Conservation (phyloP, 1,140 invertebrate species). For the Daktulosphaira vitifoliae region DNA sequence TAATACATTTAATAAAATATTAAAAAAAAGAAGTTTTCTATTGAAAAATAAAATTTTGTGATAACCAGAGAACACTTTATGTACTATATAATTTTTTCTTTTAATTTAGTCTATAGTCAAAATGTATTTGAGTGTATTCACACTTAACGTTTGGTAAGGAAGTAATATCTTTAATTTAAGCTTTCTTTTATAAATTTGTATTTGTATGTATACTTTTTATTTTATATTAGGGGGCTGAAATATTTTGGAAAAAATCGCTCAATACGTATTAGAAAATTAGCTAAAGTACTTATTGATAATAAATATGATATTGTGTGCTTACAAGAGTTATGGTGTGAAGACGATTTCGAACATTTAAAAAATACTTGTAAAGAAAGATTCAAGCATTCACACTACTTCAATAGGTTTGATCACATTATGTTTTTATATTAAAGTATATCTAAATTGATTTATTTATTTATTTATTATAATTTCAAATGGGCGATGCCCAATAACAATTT, state of each 20-base stretch:
- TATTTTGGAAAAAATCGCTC: slow-evolving; percentile 65
- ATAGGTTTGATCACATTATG: slow-evolving; percentile 55
- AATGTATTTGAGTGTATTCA: slow-evolving; percentile 22
- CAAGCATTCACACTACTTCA: slow-evolving; percentile 85
- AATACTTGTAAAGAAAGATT: slow-evolving; percentile 52
- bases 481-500: too few species aligned
- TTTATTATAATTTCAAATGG: too few species aligned
- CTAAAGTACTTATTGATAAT: slow-evolving; percentile 56
- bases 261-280: slow-evolving; percentile 70
- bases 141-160: slow-evolving; percentile 19
- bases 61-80: too few species aligned
- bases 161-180: neutral
- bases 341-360: slow-evolving; percentile 65
- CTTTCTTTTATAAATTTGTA: neutral
- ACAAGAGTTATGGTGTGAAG: slow-evolving; percentile 82
- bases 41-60: too few species aligned
- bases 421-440: too few species aligned
- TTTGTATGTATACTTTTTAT: neutral
- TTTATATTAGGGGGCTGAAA: slow-evolving; percentile 65
- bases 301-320: slow-evolving; percentile 81
- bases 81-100: too few species aligned
- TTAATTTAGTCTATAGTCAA: too few species aligned
- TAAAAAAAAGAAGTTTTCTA: too few species aligned
- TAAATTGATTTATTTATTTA: too few species aligned
- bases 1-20: too few species aligned